These are phyloP conservation scores for Drosophila azteca DNA, from an alignment of 1,140 invertebrate species.

Conservation along the genomic window DNA sequence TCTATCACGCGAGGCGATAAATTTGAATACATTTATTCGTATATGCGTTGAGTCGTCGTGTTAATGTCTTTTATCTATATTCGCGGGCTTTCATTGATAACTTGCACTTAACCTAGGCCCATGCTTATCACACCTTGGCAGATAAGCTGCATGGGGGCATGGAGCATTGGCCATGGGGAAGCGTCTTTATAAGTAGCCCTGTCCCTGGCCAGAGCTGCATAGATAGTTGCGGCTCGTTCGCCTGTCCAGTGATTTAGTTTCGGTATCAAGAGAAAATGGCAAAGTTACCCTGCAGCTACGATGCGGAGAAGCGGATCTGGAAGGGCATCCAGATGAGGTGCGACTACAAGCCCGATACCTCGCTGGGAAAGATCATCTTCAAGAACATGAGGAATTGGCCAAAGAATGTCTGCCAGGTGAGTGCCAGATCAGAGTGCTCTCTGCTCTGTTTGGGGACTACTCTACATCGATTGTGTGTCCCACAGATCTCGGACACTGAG, in stretches of 20 bases:
- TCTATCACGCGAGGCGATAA: slow-evolving; percentile 8
- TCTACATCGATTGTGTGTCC: background rate
- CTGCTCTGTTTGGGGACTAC: background rate
- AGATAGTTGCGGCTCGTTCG: slow-evolving; percentile 31
- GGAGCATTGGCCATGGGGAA: background rate
- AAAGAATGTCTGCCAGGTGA: slow-evolving; percentile 61
- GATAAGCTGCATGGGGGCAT: slow-evolving; percentile 20
- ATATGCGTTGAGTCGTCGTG: slow-evolving; percentile 14
- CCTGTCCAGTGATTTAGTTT: slow-evolving; percentile 13
- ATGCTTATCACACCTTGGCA: slow-evolving; percentile 20
- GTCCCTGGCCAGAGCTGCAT: slow-evolving; percentile 1
- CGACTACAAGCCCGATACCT: slow-evolving; percentile 47
- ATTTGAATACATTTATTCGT: slow-evolving; percentile 3
- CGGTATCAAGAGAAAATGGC: slow-evolving; percentile 28
- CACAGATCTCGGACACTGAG: slow-evolving; percentile 49
- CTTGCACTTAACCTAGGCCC: slow-evolving; percentile 46
- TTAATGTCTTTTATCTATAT: slow-evolving; percentile 27
- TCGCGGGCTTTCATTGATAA: slow-evolving; percentile 33
- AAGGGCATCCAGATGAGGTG: slow-evolving; percentile 36
- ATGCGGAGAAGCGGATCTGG: slow-evolving; percentile 55
- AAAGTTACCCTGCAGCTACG: slow-evolving; percentile 54
- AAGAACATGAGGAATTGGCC: slow-evolving; percentile 57
- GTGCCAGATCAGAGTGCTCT: background rate
- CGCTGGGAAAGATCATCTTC: slow-evolving; percentile 59
- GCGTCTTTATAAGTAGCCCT: slow-evolving; percentile 47